Conservation (phyloP, 1,140 invertebrate genomes). For the Sipha flava region DNA sequence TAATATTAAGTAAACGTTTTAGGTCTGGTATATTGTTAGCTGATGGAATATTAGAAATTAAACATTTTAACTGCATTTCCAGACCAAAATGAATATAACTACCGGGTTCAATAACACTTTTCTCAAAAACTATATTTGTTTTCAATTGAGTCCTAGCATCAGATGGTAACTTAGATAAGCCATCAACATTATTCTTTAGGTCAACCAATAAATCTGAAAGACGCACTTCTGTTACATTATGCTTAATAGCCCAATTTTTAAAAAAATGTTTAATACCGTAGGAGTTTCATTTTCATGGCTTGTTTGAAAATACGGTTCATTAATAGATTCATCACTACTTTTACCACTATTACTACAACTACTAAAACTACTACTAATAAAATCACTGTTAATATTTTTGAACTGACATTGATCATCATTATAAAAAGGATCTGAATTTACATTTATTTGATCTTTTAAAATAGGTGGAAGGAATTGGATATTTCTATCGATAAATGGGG, state of each 20-base stretch:
- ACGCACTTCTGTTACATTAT: neutral
- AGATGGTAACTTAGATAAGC: neutral
- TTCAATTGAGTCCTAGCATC: conserved; percentile 8
- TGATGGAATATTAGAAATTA: neutral
- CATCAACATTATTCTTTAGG: neutral
- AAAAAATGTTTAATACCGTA: neutral
- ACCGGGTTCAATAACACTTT: neutral
- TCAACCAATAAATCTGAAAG: conserved; percentile 20
- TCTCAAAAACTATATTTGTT: neutral
- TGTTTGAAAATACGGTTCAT: neutral
- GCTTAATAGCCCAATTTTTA: neutral
- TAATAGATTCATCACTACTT: neutral
- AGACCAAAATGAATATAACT: neutral
- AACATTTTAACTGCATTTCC: neutral
- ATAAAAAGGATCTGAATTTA: neutral
- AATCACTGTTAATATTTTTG: neutral
- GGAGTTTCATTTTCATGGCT: neutral
- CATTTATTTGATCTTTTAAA: neutral
- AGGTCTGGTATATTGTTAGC: neutral
- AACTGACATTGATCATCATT: neutral
- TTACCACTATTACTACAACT: neutral
- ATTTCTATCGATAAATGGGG: neutral
- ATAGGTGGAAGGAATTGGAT: neutral
- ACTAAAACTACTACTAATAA: neutral
- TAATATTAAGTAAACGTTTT: conserved; percentile 35